phyloP scores from a whole-genome alignment of 2,113 vertebrate species.

The Corythaeola cristata region DNA sequence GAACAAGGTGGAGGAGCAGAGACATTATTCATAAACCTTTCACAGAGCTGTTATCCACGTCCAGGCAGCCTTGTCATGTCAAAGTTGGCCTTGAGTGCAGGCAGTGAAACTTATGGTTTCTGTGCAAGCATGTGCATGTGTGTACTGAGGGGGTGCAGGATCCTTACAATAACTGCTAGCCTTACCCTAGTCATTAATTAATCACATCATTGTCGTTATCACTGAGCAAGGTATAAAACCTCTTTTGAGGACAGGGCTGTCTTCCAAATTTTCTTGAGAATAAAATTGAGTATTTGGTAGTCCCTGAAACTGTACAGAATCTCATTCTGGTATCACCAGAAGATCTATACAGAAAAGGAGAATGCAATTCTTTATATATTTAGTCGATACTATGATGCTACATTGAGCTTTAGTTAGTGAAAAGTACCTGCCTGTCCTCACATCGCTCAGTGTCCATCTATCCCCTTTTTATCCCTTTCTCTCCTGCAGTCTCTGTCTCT shows the following conservation, averaged over 20 bases:
- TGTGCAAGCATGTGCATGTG: accelerated
- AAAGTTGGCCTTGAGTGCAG: neutral
- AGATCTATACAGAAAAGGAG: neutral
- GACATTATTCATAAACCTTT: neutral
- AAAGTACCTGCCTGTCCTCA: neutral
- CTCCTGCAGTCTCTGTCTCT: neutral
- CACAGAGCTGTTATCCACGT: neutral
- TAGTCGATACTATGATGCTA: neutral
- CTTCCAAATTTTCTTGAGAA: neutral
- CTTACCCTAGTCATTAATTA: neutral
- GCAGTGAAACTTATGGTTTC: neutral
- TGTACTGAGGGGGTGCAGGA: accelerated
- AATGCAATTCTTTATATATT: neutral
- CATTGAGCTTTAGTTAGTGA: neutral
- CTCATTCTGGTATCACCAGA: neutral
- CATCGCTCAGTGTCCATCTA: neutral
- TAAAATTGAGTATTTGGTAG: neutral
- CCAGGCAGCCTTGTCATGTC: neutral
- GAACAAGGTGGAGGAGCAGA: neutral
- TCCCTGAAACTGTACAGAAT: neutral
- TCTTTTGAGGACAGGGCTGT: neutral
- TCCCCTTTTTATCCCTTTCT: neutral
- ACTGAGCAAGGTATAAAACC: neutral
- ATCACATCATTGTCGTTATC: neutral
- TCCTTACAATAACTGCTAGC: neutral